Evolutionary conservation across 1,140 invertebrate species (phyloP), one percentile per base, ranked within the genome.

Genomic region (Drosophila pruinosa): DNA sequence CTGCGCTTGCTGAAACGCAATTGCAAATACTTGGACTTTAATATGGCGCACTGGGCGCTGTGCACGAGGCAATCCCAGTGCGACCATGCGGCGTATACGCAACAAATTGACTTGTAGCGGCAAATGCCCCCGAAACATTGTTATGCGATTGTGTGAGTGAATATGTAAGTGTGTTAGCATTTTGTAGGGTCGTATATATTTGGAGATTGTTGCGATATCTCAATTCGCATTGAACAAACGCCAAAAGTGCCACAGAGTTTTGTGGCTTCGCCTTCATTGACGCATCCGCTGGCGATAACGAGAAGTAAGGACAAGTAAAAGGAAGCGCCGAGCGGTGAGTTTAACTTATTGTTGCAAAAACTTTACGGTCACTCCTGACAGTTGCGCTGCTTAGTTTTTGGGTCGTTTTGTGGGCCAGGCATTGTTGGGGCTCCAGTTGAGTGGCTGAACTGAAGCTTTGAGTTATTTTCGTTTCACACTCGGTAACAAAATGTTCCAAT

Each of bases 281-380:
- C 31, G 31, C 36, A 7, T 17, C 4, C 7, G 28, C 38, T 14
- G 17, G 47, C 6, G 58, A 54, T 38, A 75, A 14, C 14, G 12
- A 19, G 15, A 5, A 8, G 6, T 7, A n/a, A n/a, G 34, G 34
- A 50, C 34, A 31, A 31, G 31, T 22, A 43, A 53, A 53, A 36
- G 43, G n/a, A n/a, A 47, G 6, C 58, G 15, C n/a, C n/a, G n/a
- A n/a, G 48, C 41, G 36, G 41, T 14, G 45, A 85, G 79, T 72
- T 79, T 56, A 86, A 81, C 80, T 77, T 85, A 80, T 86, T 86
- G 72, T 74, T 80, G 64, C 62, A 31, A 45, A 69, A 65, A 83
- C 36, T 67, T 74, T 70, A 61, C 53, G 72, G 59, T 76, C 83
- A 88, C 73, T 86, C 88, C 70, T 70, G 82, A 85, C 77, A 85